Conservation (phyloP, 2,888 invertebrate species). For the Epistrophe grossulariae region DNA sequence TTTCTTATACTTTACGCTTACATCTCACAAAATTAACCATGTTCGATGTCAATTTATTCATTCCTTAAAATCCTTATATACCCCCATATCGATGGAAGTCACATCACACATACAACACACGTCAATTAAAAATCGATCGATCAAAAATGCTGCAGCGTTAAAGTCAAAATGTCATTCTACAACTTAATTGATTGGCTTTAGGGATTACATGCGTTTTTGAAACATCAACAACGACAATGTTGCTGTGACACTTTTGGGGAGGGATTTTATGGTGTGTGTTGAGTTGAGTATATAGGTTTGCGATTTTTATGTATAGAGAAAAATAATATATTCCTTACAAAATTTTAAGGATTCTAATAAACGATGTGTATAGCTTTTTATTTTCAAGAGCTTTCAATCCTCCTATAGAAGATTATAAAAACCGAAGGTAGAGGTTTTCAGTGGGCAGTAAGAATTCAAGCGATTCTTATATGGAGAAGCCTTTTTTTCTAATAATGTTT, state of each 20-base stretch:
- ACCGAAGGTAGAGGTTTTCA: no score
- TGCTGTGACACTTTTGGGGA: slow-evolving; percentile 14
- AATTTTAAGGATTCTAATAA: no score
- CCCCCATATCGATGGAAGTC: neutral
- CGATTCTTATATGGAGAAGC: no score
- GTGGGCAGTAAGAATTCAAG: no score
- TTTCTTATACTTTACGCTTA: neutral
- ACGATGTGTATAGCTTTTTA: no score
- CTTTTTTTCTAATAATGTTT: no score
- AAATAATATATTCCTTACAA: no score
- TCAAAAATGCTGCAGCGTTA: slow-evolving; percentile 47
- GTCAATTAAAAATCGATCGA: slow-evolving; percentile 67
- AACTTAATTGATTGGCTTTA: slow-evolving; percentile 61
- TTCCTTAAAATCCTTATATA: slow-evolving; percentile 1
- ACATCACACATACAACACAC: neutral
- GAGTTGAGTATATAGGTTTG: no score
- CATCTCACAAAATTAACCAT: neutral
- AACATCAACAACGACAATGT: slow-evolving; percentile 34
- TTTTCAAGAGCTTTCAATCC: no score
- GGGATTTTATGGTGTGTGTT: neutral
- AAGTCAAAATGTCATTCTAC: slow-evolving; percentile 62
- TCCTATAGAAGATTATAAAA: no score
- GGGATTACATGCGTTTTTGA: slow-evolving; percentile 50
- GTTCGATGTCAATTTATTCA: no score
- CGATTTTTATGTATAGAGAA: no score